Evolutionary conservation across 2,888 invertebrate genomes (phyloP), one percentile per base, ranked within the genome.

Genomic region (Harpagoxenus sublaevis): DNA sequence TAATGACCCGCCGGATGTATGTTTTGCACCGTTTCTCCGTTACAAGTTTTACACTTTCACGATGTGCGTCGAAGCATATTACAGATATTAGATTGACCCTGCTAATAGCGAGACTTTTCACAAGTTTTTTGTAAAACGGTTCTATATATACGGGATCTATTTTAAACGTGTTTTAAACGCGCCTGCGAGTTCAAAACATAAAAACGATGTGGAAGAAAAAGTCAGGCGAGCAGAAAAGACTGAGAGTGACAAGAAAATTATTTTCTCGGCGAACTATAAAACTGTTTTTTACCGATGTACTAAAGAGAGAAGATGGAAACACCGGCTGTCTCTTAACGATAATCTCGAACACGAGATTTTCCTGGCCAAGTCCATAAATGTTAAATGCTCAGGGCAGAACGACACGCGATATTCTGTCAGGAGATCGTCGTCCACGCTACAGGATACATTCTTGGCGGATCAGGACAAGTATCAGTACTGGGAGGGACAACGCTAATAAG

Each of bases 341-440:
- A 88, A 87, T 83, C 90, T 86, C 90, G 83, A 68, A 57, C 53
- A 71, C 73, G 31, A 84, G 86, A 53, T 75, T 83, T 75, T 82
- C 83, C 84, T 83, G 81, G 84, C 82, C 83, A 86, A 88, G 90
- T 88, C 90, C 92, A 93, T 94, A 93, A 94, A 93, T 92, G 92
- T 91, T 93, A 93, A 92, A 94, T 91, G 91, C 91, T 90, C 89
- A 77, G 87, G 82, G 88, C 84, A 85, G 87, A 87, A 87, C 87
- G 90, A 91, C 91, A 90, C 91, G 91, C 90, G 90, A 92, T 92
- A 92, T 89, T 89, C 88, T 75, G 73, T 60, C 74, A 15, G 18
- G 28, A 60, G 57, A 48, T 51, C 62, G 55, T 77, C 86, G 75
- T 82, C 81, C 79, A 63, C 79, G 88, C 86, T 86, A 63, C 85